A percentile compares a stretch with the other conserved stretches of the same genome.
Evolutionary conservation across 2,797 vertebrate species (phyloP).

Genomic region (Coreius guichenoti): DNA sequence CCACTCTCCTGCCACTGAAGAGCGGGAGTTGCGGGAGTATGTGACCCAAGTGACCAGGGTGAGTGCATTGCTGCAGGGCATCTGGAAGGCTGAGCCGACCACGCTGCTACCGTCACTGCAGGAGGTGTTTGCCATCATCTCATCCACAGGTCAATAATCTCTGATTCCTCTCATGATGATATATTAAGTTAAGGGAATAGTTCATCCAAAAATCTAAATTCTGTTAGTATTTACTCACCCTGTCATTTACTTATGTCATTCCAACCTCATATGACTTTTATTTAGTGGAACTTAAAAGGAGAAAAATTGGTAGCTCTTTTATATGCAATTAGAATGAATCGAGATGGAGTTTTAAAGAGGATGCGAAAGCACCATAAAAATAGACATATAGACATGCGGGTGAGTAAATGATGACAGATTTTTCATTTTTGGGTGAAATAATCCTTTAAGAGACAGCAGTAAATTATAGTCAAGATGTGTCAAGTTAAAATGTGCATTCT

Average conservation of each 20-base stretch:
- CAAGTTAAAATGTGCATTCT: not conserved
- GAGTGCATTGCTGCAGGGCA: slow-evolving; percentile 89
- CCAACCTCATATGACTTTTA: not conserved
- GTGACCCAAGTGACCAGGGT: slow-evolving; percentile 94
- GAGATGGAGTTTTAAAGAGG: not conserved
- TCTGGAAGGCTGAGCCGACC: slow-evolving; percentile 94
- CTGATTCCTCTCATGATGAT: not conserved
- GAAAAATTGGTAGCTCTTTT: not conserved
- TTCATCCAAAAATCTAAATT: not conserved
- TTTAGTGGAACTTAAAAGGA: not conserved
- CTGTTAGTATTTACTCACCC: not conserved
- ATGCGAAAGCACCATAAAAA: not conserved
- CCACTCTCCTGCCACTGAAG: slow-evolving; percentile 86
- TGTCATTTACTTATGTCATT: not conserved
- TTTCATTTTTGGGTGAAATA: not conserved
- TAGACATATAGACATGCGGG: not conserved
- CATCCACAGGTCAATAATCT: slow-evolving; percentile 87
- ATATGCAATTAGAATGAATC: not conserved
- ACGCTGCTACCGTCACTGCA: slow-evolving; percentile 93
- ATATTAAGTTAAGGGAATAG: not conserved
- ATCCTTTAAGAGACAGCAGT: too few relatives aligned
- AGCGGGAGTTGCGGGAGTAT: slow-evolving; percentile 90
- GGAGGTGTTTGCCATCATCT: slow-evolving; percentile 96
- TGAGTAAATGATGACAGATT: not conserved
- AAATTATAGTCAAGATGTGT: not conserved